Evolutionary conservation across 2,797 vertebrate genomes (phyloP).

Genomic region (Sarcoramphus papa): DNA sequence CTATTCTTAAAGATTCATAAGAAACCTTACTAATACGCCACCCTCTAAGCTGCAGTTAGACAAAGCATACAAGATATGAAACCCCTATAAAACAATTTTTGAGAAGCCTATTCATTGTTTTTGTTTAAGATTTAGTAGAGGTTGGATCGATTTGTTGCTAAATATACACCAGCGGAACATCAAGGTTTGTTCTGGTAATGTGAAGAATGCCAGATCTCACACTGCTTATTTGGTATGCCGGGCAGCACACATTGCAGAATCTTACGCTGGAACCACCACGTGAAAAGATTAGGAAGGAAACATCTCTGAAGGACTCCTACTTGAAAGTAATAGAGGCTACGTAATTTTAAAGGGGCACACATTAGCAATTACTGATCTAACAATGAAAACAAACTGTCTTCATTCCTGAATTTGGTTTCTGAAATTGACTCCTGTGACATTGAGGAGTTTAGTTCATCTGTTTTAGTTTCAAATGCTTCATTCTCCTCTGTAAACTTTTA

Average conservation of each 20-base stretch:
- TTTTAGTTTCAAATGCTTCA: background rate
- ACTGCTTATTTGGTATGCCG: background rate
- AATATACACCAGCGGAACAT: background rate
- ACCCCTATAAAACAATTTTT: background rate
- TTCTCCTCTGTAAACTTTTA: background rate
- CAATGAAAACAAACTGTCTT: background rate
- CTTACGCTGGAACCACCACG: background rate
- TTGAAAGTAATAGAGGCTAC: background rate
- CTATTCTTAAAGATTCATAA: background rate
- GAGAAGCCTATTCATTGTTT: background rate
- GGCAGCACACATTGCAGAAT: background rate
- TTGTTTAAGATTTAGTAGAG: background rate
- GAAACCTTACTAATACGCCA: background rate
- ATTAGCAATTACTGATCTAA: background rate
- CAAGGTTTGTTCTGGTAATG: background rate
- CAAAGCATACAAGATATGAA: background rate
- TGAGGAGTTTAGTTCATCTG: background rate
- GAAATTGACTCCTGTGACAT: background rate
- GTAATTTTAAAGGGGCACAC: background rate
- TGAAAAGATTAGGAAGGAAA: background rate
- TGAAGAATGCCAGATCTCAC: background rate
- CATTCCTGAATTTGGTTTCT: background rate
- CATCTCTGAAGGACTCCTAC: background rate
- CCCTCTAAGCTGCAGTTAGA: background rate
- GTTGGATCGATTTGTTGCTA: background rate